Percentiles rank a stretch among this genome's conserved stretches.
phyloP scores from a whole-genome alignment of 1,140 invertebrate species.

The Planococcus citri region DNA sequence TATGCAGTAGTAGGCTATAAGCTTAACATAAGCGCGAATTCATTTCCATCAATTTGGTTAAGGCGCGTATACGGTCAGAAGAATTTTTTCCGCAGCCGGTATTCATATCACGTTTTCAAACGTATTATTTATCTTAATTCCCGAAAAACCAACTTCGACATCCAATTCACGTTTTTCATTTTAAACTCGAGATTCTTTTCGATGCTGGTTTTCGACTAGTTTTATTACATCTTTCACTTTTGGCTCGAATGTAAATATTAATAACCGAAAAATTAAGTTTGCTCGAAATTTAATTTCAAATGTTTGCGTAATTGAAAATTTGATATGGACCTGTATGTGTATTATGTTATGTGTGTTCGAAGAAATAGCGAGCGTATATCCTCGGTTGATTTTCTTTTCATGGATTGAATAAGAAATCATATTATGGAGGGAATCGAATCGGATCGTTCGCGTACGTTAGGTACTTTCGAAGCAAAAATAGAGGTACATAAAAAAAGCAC shows the following conservation, averaged over 20 bases:
- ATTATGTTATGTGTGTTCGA: too few species aligned
- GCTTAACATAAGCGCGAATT: too few species aligned
- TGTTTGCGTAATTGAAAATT: background rate
- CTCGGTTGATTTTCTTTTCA: too few species aligned
- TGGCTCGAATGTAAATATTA: background rate
- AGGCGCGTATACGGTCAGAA: background rate
- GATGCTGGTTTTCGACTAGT: background rate
- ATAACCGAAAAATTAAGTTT: background rate
- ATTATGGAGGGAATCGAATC: too few species aligned
- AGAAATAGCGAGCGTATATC: too few species aligned
- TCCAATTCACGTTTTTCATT: constrained; percentile 7
- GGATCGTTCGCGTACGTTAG: too few species aligned
- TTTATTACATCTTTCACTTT: background rate
- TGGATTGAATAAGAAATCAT: too few species aligned
- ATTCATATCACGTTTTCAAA: background rate
- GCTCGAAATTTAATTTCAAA: background rate
- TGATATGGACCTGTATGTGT: background rate
- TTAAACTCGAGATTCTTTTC: background rate
- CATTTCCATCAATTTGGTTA: background rate
- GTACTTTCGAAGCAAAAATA: too few species aligned
- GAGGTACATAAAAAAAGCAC: too few species aligned
- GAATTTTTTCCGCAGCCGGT: background rate
- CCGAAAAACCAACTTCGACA: background rate
- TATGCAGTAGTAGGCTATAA: too few species aligned
- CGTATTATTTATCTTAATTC: constrained; percentile 3